Base-by-base conservation (phyloP, 92 coral and sea anemone genomes). In the Bergia puertoricense region DNA sequence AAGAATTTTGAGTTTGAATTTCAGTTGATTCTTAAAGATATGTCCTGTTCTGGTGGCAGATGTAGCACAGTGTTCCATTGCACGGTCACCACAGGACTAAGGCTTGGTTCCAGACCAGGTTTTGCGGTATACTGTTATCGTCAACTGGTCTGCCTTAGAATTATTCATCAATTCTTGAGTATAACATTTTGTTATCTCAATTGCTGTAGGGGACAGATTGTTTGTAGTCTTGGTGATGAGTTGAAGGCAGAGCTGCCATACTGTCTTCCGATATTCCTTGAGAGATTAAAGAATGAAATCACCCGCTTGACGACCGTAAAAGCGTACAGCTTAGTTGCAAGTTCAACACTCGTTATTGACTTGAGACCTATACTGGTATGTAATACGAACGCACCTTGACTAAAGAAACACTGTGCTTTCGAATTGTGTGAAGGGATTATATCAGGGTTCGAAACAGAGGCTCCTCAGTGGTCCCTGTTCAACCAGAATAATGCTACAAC, bases 301-400 rank as follows among this genome's bases (percentile, higher is more conserved):
- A 97, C 99, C 2, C 91, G 99, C 48, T 91, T 97, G 38, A 97
- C 99, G 2, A 97, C 99, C 30, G 99, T 97, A 80, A 97, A 97
- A 69, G 99, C 99, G 0, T 93, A 95, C 89, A 93, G 98, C 6
- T 90, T 97, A n/a, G 92, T 97, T 71, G 99, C 99, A 46, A 97
- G 99, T 77, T 97, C 99, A 13, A 98, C 99, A 50, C 92, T 97
- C 23, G 89, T 88, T 81, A 94, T 97, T 59, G 93, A 97, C 87
- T 96, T 97, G 11, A 89, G 94, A 15, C 90, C 95, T 76, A 95
- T 97, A 56, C 90, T 97, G 95, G 99, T 97, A 95, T 68, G 99
- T 71, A 67, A 3, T 39, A 18, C 37, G 14, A 54, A 8, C 1
- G 16, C 69, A 62, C 69, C 69, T 62, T 1, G 8, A 62, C 69